These are phyloP conservation scores for Halichoerus grypus DNA, from an alignment of 2,113 vertebrate species.

Conservation along the genomic window DNA sequence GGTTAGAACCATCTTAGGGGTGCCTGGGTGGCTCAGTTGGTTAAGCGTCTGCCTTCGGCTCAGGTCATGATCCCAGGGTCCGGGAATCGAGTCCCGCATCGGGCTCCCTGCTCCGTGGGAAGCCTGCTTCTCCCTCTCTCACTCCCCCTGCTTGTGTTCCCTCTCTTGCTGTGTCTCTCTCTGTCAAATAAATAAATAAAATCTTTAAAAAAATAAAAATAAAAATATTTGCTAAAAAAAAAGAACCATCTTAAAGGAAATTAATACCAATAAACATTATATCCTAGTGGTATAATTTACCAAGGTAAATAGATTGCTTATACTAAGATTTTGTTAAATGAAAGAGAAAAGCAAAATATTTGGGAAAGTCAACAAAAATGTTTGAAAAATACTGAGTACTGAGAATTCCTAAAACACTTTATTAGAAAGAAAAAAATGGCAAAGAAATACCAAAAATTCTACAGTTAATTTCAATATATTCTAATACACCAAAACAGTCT, in stretches of 20 bases:
- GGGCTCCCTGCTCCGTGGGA: too few relatives aligned
- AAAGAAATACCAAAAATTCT: neutral
- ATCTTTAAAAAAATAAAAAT: too few relatives aligned
- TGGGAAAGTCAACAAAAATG: neutral
- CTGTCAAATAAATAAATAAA: too few relatives aligned
- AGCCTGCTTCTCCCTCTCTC: too few relatives aligned
- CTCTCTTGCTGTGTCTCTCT: too few relatives aligned
- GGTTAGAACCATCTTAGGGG: neutral
- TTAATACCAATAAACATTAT: neutral
- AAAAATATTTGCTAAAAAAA: too few relatives aligned
- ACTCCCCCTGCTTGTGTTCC: too few relatives aligned
- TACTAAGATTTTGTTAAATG: neutral
- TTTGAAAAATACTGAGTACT: neutral
- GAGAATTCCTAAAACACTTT: neutral
- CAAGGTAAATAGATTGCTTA: neutral
- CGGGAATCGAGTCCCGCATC: too few relatives aligned
- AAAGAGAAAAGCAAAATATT: neutral
- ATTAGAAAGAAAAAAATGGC: neutral
- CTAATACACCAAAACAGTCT: neutral
- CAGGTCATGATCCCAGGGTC: too few relatives aligned
- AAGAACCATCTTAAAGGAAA: neutral
- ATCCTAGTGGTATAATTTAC: neutral
- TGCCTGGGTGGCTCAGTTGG: too few relatives aligned
- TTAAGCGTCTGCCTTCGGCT: too few relatives aligned
- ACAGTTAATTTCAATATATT: neutral